Evolutionary conservation across 1,140 invertebrate genomes (phyloP), one percentile per base, ranked within the genome.

Genomic region (Coboldia fuscipes): DNA sequence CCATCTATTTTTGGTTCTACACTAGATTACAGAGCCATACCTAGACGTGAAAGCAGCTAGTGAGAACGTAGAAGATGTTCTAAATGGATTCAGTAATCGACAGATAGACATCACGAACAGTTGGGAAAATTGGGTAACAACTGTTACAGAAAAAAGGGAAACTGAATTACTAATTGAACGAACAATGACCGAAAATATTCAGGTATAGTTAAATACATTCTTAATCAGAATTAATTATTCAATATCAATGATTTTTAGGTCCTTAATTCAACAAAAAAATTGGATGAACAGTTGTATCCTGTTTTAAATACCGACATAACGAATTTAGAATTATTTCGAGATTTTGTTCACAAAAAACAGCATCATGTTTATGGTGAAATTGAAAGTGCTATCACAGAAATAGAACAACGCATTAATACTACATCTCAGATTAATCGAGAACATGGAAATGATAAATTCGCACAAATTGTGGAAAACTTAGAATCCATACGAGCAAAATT

Each of bases 231-330:
- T n/a, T n/a, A n/a, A n/a, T n/a, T n/a, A n/a, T n/a, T n/a, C n/a
- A n/a, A n/a, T n/a, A n/a, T n/a, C 18, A 29, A 16, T 32, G 18
- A 23, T 24, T 2, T 35, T 18, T 12, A 24, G 78, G 78, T 74
- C 18, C 67, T 82, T 39, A 67, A 71, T 42, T 75, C 68, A 65
- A 70, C 75, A 41, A 68, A 70, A n/a, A 72, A 74, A 53, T 62
- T 79, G 42, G 70, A 77, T 44, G 63, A 66, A 33, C 70, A 77
- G 39, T 55, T 84, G 36, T 85, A 82, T 62, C 80, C 80, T 12
- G 62, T 81, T 14, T 68, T 85, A 36, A 72, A 65, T 27, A 66
- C 66, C 20, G 60, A 68, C 35, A 64, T 70, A 2, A 60, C 61
- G 23, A 65, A 65, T 38, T 59, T 69, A 19, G 57, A 60, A 33